Evolutionary conservation across 1,140 invertebrate genomes (phyloP), one percentile per base, ranked within the genome.

Genomic region (Steinernema feltiae): DNA sequence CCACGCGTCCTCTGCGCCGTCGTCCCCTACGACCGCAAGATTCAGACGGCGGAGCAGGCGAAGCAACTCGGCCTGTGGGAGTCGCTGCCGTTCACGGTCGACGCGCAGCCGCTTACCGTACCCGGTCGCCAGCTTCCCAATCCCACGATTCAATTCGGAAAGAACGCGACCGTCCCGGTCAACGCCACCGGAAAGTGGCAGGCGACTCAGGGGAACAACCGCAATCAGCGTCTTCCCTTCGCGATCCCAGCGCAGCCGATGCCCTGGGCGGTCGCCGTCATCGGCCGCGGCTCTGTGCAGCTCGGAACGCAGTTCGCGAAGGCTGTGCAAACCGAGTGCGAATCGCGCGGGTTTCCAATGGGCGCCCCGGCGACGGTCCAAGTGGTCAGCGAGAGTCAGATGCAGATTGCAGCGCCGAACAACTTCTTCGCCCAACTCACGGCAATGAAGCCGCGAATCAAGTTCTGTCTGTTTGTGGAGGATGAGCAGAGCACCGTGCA

Each of bases 181-280:
- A 63, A 63, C 53, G 7, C 53, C 53, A 63, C 7, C 24, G 53
- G 53, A 63, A 63, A 63, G 53, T 63, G 53, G 53, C 15, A 63
- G 24, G 53, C 53, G 12, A 63, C 53, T 21, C 2, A n/a, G 53
- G 53, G 53, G 15, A 27, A 17, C 53, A 63, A 63, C 53, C 12
- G 24, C 7, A 63, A 63, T 27, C 7, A 3, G 12, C 53, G 53
- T 63, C 53, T 63, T 27, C 53, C 53, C 15, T 63, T 63, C 24
- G 53, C 24, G 12, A 12, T 63, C 7, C 53, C 53, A 3, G 15
- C 12, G 24, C 12, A 63, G 12, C 53, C 15, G 24, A 63, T 15
- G 53, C 53, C 53, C 24, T 63, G 53, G 53, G 53, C 53, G 12
- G 53, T 63, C 7, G 53, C 24, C 53, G 12, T 63, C 24, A 3